Percentiles rank a stretch among this genome's conserved stretches.
These are phyloP conservation scores for Drosophila paulistorum DNA, from an alignment of 1,140 invertebrate species.

Conservation along the genomic window DNA sequence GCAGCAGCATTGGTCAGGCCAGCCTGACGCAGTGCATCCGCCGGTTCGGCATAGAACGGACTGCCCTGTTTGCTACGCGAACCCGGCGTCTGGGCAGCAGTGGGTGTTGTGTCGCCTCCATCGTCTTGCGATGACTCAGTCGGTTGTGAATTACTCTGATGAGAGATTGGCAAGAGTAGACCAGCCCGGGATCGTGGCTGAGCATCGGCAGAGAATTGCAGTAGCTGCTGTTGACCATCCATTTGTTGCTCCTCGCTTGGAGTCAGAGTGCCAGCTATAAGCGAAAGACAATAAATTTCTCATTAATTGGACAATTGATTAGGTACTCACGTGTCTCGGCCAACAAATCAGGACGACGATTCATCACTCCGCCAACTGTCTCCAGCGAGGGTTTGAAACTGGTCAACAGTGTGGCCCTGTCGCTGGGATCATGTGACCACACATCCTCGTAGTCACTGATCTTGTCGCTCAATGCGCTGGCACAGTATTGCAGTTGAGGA, in stretches of 20 bases:
- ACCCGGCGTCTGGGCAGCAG: conserved; percentile 64
- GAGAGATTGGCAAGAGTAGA: conserved; percentile 55
- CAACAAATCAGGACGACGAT: conserved; percentile 86
- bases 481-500: conserved; percentile 89
- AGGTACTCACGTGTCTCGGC: conserved; percentile 85
- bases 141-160: conserved; percentile 27
- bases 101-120: conserved; percentile 69
- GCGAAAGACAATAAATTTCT: not conserved
- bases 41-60: conserved; percentile 96
- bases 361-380: conserved; percentile 85
- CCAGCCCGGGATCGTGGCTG: conserved; percentile 70
- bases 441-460: conserved; percentile 98
- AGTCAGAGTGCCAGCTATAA: conserved; percentile 82
- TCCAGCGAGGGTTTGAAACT: conserved; percentile 81
- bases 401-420: conserved; percentile 84
- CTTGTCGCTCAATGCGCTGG: conserved; percentile 94
- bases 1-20: conserved; percentile 82
- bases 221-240: conserved; percentile 53
- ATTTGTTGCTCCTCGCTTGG: conserved; percentile 43
- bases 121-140: conserved; percentile 66
- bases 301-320: no score
- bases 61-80: conserved; percentile 86
- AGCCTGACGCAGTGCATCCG: conserved; percentile 88
- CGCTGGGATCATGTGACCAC: conserved; percentile 89
- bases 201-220: conserved; percentile 70